These are phyloP conservation scores for Amiota communis DNA, from an alignment of 2,888 invertebrate genomes.

Conservation along the genomic window DNA sequence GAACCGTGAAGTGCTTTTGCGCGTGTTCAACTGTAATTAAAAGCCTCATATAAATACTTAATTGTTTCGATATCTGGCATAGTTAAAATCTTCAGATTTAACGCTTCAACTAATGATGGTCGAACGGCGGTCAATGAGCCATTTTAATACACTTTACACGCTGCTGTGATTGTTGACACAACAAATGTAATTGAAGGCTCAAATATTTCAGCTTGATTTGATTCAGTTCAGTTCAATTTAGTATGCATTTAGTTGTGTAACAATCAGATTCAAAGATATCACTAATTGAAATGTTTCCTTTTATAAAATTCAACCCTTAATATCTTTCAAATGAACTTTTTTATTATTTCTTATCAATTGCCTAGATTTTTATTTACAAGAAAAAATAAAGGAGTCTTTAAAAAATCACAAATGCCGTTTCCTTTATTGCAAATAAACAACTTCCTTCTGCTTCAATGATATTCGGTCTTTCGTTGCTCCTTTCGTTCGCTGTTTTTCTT, in stretches of 20 bases:
- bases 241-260: too few relatives aligned
- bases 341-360: too few relatives aligned
- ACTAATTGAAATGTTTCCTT: too few relatives aligned
- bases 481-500: constrained; percentile 2
- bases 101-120: too few relatives aligned
- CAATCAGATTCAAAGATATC: too few relatives aligned
- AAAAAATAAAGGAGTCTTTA: background rate
- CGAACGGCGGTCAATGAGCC: background rate
- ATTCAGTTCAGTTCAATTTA: too few relatives aligned
- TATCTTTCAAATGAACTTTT: too few relatives aligned
- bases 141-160: background rate
- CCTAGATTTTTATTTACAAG: too few relatives aligned
- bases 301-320: too few relatives aligned
- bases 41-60: constrained; percentile 14
- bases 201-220: background rate
- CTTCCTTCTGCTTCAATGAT: constrained; percentile 23
- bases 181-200: too few relatives aligned
- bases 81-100: too few relatives aligned
- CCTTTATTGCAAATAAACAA: constrained; percentile 48
- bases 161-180: background rate
- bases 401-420: constrained; percentile 42
- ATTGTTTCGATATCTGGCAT: background rate
- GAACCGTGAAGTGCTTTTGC: constrained; percentile 9
- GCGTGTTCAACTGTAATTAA: constrained; percentile 17
- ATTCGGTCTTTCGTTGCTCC: background rate